Conservation (phyloP, 2,113 vertebrate species). For the Circaetus cinerascens region DNA sequence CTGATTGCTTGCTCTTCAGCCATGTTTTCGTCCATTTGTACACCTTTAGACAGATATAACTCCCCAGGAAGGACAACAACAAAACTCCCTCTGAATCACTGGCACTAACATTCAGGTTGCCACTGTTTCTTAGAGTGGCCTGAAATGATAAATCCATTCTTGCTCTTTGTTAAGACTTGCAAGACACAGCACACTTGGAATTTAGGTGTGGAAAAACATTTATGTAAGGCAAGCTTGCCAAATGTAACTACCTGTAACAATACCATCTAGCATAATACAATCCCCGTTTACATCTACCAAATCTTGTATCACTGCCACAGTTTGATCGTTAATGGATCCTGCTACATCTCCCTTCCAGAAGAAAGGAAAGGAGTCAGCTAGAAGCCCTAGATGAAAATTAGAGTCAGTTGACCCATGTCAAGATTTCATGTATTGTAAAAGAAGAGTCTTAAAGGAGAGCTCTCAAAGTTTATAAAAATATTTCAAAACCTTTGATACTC, state of each 20-base stretch:
- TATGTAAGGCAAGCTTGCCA: neutral
- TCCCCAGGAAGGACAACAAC: neutral
- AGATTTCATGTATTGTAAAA: neutral
- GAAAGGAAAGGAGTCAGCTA: neutral
- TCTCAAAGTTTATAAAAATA: neutral
- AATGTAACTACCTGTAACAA: neutral
- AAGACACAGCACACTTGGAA: neutral
- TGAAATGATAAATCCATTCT: neutral
- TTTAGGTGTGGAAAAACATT: neutral
- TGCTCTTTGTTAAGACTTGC: neutral
- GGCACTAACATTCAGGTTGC: neutral
- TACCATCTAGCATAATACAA: neutral
- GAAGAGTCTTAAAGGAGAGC: neutral
- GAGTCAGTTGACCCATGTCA: neutral
- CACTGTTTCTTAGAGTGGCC: neutral
- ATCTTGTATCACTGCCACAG: neutral
- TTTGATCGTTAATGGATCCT: neutral
- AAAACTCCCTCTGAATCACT: neutral
- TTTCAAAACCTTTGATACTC: neutral
- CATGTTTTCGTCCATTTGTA: neutral
- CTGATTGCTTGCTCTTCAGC: neutral
- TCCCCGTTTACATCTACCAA: neutral
- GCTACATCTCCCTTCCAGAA: neutral
- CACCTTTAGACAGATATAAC: neutral
- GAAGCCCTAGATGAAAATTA: neutral